These are phyloP conservation scores for Orchesellides sinensis DNA, from an alignment of 2,888 invertebrate species.

Conservation along the genomic window DNA sequence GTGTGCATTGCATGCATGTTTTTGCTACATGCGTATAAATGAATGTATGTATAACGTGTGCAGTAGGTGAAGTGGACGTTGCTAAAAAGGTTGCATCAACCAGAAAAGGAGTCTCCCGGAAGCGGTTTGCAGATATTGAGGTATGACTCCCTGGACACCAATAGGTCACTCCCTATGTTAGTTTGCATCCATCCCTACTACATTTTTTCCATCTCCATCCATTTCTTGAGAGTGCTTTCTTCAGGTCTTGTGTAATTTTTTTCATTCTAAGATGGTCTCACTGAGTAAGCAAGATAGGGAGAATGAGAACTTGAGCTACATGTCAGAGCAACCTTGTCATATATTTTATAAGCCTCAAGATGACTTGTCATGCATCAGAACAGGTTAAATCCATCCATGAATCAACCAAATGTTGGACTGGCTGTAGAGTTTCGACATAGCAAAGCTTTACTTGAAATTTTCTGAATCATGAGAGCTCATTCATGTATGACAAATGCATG, in stretches of 20 bases:
- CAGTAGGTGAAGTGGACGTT: constrained; percentile 46
- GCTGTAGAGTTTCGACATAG: too few relatives aligned
- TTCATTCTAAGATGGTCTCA: neutral
- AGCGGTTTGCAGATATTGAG: constrained; percentile 70
- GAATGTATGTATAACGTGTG: neutral
- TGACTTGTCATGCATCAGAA: constrained; percentile 38
- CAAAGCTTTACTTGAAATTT: too few relatives aligned
- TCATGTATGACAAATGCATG: neutral
- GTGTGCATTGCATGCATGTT: constrained; percentile 2
- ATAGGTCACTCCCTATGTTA: constrained; percentile 71
- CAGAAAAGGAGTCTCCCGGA: constrained; percentile 60
- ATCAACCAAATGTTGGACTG: constrained; percentile 33
- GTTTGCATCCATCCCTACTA: constrained; percentile 58
- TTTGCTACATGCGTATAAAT: neutral
- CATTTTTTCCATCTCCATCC: constrained; percentile 39
- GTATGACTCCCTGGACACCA: constrained; percentile 71
- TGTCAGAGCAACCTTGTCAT: constrained; percentile 29
- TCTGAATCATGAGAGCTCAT: too few relatives aligned
- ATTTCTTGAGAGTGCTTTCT: constrained; percentile 52
- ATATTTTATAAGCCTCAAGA: constrained; percentile 30
- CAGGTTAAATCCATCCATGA: constrained; percentile 33
- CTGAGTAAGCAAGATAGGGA: constrained; percentile 24
- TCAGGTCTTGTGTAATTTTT: constrained; percentile 12
- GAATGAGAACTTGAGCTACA: constrained; percentile 2
- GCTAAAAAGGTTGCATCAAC: constrained; percentile 49